phyloP scores from a whole-genome alignment of 2,113 vertebrate genomes.

The Zootoca vivipara region DNA sequence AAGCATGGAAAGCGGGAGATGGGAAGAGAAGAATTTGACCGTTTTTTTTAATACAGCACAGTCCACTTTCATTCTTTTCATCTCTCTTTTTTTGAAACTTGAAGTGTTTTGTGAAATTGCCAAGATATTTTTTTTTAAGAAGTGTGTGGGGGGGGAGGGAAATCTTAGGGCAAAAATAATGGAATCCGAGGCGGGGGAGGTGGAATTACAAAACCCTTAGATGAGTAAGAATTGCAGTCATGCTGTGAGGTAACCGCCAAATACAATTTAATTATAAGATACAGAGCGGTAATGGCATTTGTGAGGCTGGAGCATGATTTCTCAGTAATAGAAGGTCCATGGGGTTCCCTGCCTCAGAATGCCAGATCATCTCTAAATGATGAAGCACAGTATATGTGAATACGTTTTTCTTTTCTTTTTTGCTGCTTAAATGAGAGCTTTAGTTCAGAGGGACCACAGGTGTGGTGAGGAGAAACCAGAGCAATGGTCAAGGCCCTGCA shows the following conservation, averaged over 20 bases:
- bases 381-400: fast-evolving
- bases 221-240: constrained; percentile 65
- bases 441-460: not conserved
- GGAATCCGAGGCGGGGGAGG: constrained; percentile 44
- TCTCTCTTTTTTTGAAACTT: not conserved
- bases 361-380: not conserved
- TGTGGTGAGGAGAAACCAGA: fast-evolving
- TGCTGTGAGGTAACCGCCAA: constrained; percentile 76
- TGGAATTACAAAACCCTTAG: constrained; percentile 54
- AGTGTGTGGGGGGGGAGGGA: not conserved
- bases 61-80: not conserved
- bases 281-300: constrained; percentile 51
- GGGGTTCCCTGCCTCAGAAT: constrained; percentile 54
- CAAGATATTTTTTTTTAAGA: not conserved
- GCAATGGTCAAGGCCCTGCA: fast-evolving
- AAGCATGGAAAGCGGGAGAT: not conserved
- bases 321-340: constrained; percentile 53
- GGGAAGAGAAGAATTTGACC: not conserved
- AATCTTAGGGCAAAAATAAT: constrained; percentile 29
- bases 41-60: not conserved
- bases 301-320: constrained; percentile 54
- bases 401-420: not conserved
- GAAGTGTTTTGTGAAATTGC: constrained; percentile 7
- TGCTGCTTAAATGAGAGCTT: not conserved
- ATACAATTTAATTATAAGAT: constrained; percentile 74